Conservation (phyloP, 2,888 invertebrate genomes). For the Phytoseiulus persimilis region DNA sequence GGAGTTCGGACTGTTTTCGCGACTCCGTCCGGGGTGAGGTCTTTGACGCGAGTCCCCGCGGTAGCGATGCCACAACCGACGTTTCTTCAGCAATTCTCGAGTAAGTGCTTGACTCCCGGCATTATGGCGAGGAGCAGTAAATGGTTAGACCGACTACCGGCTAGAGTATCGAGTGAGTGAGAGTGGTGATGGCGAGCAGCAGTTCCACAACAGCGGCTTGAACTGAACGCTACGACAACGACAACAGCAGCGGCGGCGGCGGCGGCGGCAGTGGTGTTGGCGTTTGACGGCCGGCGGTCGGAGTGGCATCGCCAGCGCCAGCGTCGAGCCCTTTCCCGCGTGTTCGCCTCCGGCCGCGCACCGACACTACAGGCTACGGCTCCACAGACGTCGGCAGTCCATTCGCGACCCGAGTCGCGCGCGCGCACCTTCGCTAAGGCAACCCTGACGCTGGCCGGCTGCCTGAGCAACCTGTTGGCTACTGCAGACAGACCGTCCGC, state of each 20-base stretch:
- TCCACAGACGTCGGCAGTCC: neutral
- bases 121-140: neutral
- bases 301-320: neutral
- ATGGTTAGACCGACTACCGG: neutral
- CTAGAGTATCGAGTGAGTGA: neutral
- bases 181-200: neutral
- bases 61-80: neutral
- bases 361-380: constrained; percentile 5
- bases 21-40: neutral
- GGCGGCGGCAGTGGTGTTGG: neutral
- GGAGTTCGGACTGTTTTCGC: neutral
- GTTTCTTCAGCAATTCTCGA: neutral
- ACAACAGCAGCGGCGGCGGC: neutral
- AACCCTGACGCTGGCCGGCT: neutral
- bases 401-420: constrained; percentile 5
- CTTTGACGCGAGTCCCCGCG: neutral
- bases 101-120: neutral
- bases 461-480: neutral
- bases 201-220: neutral
- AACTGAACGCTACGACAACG: neutral
- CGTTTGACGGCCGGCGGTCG: constrained; percentile 5
- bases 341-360: constrained; percentile 5
- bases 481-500: too few species aligned
- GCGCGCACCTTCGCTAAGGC: constrained; percentile 5
- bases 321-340: constrained; percentile 5